phyloP scores from a whole-genome alignment of 2,888 invertebrate genomes.

The Mycalesis mineus region DNA sequence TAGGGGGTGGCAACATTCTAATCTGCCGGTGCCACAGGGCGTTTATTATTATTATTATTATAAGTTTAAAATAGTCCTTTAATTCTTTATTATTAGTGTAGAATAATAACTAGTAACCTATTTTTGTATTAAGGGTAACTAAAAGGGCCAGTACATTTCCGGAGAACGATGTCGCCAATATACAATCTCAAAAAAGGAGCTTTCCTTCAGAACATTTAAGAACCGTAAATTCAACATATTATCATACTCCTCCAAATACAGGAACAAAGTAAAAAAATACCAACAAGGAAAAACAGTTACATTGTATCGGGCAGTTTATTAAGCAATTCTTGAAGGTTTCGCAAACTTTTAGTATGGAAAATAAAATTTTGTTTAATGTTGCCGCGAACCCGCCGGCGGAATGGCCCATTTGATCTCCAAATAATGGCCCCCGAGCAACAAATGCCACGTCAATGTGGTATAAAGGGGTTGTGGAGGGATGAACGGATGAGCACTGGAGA shows the following conservation, averaged over 20 bases:
- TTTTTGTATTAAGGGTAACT: too few species aligned
- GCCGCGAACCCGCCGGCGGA: slow-evolving; percentile 43
- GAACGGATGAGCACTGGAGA: background rate
- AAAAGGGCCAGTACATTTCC: too few species aligned
- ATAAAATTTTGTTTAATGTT: slow-evolving; percentile 61
- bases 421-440: slow-evolving; percentile 55
- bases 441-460: slow-evolving; percentile 53
- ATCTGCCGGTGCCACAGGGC: too few species aligned
- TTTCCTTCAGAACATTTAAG: too few species aligned
- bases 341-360: slow-evolving; percentile 43
- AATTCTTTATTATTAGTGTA: too few species aligned
- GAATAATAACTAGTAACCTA: too few species aligned
- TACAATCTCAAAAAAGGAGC: too few species aligned
- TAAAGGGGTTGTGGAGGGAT: slow-evolving; percentile 39
- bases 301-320: slow-evolving; percentile 26
- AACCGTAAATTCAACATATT: background rate
- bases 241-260: background rate
- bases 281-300: slow-evolving; percentile 20
- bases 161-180: too few species aligned
- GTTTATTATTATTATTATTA: too few species aligned
- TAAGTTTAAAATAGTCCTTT: too few species aligned
- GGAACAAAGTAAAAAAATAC: slow-evolving; percentile 14
- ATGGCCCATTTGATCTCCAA: slow-evolving; percentile 62
- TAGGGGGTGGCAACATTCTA: too few species aligned
- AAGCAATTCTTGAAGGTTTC: slow-evolving; percentile 50